Conservation (phyloP, 2,797 vertebrate species). For the Pangasius krempfi region DNA sequence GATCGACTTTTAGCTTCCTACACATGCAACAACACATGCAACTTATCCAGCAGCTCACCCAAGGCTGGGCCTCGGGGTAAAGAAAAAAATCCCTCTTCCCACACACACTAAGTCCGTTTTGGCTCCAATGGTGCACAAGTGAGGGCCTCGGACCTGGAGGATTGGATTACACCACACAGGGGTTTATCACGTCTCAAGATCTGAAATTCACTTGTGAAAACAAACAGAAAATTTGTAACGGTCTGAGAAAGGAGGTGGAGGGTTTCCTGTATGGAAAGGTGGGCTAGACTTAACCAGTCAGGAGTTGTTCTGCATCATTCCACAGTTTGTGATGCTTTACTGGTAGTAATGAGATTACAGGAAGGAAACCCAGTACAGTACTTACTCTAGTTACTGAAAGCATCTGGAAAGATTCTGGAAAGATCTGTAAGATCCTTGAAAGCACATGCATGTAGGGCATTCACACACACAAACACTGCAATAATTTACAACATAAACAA, state of each 20-base stretch:
- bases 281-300: constrained; percentile 19
- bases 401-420: constrained; percentile 20
- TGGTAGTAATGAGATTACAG: constrained; percentile 31
- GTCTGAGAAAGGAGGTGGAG: constrained; percentile 42
- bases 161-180: constrained; percentile 25
- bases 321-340: constrained; percentile 18
- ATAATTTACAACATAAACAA: not conserved
- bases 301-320: constrained; percentile 16
- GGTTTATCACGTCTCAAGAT: constrained; percentile 45
- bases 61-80: not conserved
- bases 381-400: constrained; percentile 10
- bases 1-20: constrained; percentile 15
- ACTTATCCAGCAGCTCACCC: constrained; percentile 24
- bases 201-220: constrained; percentile 49
- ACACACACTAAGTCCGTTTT: constrained; percentile 26
- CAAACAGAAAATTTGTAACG: constrained; percentile 54
- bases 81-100: constrained; percentile 7
- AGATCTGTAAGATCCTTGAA: not conserved
- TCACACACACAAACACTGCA: not conserved
- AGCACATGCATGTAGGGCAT: not conserved
- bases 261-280: constrained; percentile 28
- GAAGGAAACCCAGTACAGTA: constrained; percentile 8
- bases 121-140: not conserved
- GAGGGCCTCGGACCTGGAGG: constrained; percentile 32
- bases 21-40: constrained; percentile 19